Base-by-base conservation (phyloP, 2,888 invertebrate species). In the Eristalinus sepulchralis region DNA sequence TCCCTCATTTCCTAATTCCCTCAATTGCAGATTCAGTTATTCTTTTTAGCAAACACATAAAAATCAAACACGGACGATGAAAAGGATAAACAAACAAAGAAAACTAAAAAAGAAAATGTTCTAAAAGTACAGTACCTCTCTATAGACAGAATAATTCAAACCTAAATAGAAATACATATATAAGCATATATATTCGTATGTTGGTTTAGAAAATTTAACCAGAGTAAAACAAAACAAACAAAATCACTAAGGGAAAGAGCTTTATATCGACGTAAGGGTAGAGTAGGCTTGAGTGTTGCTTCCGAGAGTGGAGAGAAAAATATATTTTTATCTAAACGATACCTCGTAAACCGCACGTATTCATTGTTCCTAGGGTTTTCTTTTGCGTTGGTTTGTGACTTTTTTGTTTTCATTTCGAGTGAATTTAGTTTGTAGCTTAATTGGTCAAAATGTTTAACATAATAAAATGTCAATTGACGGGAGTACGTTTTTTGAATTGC, bases 91-190 rank as follows among this genome's bases (percentile, higher is more conserved):
- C 72, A 77, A 77, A 72, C 71, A 82, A 72, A 77, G 73, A 72
- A 71, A 82, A 72, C 72, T 81, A 72, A 78, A 79, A 78, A 63
- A 33, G 10, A 76, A 81, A 73, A 85, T 72, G 82, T 85, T 85
- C 85, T 85, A 82, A 85, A 85, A 76, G 47, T 85, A 68, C 77
- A 82, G 85, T 85, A 85, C 85, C 85, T 85, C 85, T 85, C 77
- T 63, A 76, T 71, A 80, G 79, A 84, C 64, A 71, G 68, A 63
- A 57, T 71, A 76, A 72, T 72, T 72, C 59, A 34, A 66, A 33
- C 47, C 24, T 33, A 39, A 82, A 39, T n/a, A 68, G 39, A 72
- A 34, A 55, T 75, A 66, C 17, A 13, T 39, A 77, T 47, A 53
- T 20, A 82, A n/a, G n/a, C 17, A 62, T 5, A 33, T 20, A 55